Percentiles rank a stretch among this genome's conserved stretches.
Evolutionary conservation across 2,113 vertebrate species (phyloP).

Genomic region (Mormyrus iriodes): DNA sequence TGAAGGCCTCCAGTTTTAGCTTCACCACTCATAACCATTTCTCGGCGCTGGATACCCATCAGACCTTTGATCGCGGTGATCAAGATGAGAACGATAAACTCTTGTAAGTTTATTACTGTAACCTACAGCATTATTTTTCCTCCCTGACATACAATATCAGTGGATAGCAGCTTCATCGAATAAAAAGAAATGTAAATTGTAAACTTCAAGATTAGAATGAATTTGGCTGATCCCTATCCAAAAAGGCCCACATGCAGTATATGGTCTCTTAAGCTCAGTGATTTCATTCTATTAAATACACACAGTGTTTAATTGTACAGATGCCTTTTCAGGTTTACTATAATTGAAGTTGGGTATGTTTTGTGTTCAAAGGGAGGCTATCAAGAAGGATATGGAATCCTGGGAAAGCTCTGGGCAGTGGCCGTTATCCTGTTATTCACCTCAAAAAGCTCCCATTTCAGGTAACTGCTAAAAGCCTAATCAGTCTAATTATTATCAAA

Average conservation of each 20-base stretch:
- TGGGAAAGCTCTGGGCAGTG: slow-evolving; percentile 87
- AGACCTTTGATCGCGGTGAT: slow-evolving; percentile 39
- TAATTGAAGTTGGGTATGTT: neutral
- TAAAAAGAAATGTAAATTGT: neutral
- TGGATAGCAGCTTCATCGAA: neutral
- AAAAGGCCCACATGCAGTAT: neutral
- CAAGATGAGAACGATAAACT: slow-evolving; percentile 69
- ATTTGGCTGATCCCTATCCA: neutral
- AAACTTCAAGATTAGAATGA: neutral
- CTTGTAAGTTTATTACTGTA: slow-evolving; percentile 62
- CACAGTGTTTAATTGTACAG: neutral
- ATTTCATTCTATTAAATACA: neutral
- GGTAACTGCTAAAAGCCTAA: slow-evolving; percentile 55
- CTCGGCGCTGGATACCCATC: slow-evolving; percentile 45
- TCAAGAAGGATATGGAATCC: slow-evolving; percentile 75
- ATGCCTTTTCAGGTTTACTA: neutral
- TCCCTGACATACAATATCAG: neutral
- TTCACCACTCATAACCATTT: slow-evolving; percentile 70
- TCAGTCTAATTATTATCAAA: neutral
- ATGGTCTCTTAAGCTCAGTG: neutral
- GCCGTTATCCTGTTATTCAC: slow-evolving; percentile 79
- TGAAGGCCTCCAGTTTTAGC: slow-evolving; percentile 47
- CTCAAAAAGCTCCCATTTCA: slow-evolving; percentile 62
- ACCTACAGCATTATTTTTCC: neutral
- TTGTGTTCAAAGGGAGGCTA: slow-evolving; percentile 62